phyloP scores from a whole-genome alignment of 2,113 vertebrate genomes.

The Ursus arctos region DNA sequence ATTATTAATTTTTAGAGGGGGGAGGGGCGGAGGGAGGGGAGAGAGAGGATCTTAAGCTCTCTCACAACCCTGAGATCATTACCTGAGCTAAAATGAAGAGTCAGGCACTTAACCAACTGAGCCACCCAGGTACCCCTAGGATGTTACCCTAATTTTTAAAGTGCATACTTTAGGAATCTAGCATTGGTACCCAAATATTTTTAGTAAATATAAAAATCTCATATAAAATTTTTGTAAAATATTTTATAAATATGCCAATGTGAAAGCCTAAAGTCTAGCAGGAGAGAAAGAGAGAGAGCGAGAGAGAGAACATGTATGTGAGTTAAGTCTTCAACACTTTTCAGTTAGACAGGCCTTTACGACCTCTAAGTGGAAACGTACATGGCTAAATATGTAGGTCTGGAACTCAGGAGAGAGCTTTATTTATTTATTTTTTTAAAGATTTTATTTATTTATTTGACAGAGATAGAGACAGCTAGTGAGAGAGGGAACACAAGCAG shows the following conservation, averaged over 20 bases:
- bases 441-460: too few relatives aligned
- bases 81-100: neutral
- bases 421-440: too few relatives aligned
- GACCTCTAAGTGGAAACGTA: neutral
- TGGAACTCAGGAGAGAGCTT: neutral
- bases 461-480: too few relatives aligned
- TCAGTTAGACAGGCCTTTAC: neutral
- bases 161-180: neutral
- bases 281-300: neutral
- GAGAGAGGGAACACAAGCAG: too few relatives aligned
- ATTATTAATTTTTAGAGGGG: neutral
- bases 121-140: neutral
- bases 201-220: neutral
- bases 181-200: neutral
- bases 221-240: neutral
- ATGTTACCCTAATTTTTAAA: neutral
- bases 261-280: neutral
- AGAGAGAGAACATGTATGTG: neutral
- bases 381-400: neutral
- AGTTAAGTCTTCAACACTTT: neutral
- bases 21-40: neutral
- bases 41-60: neutral
- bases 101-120: neutral
- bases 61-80: neutral
- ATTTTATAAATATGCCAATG: neutral